Evolutionary conservation across 1,140 invertebrate genomes (phyloP), one percentile per base, ranked within the genome.

Genomic region (Leptopilina clavipes): DNA sequence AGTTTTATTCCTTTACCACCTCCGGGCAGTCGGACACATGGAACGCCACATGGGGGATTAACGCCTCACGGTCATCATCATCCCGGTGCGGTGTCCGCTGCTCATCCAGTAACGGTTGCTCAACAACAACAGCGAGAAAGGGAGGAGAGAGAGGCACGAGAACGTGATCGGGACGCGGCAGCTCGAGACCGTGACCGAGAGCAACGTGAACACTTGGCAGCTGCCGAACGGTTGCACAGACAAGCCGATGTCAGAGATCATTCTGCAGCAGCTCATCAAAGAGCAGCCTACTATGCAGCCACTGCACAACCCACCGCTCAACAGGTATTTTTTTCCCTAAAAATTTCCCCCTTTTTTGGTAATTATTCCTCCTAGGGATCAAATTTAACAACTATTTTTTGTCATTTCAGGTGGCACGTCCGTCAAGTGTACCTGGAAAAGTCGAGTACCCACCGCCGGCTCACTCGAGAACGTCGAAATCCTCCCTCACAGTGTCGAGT

Each of bases 401-500:
- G 44, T 54, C 44, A 25, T 72, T 73, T 14, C 75, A 90, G 89
- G 87, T 89, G 8, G 85, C 89, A 6, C 83, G 91, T 77, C 89
- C 91, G 14, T 89, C 91, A 19, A 91, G 89, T 84, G 89, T 91
- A 73, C 89, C 91, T 75, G 86, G 87, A 74, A 92, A 92, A 88
- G 89, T 91, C 2, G 92, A 93, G 1, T 93, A 93, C 74, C 92
- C 92, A 19, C 92, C 92, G 0, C 90, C 92, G 71, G 92, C 93
- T 37, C 91, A 93, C 84, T 92, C 91, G 78, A 87, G 92, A 74
- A 85, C 89, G 2, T 87, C 88, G 1, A 91, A 93, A 79, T 83
- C 90, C 12, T 85, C 91, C 17, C 52, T 89, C 18, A 83, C 87
- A 70, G 88, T 88, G 5, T 76, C 81, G n/a, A 75, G 80, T 44